Conservation (phyloP, 2,113 vertebrate genomes). For the Ariopsis seemanni region DNA sequence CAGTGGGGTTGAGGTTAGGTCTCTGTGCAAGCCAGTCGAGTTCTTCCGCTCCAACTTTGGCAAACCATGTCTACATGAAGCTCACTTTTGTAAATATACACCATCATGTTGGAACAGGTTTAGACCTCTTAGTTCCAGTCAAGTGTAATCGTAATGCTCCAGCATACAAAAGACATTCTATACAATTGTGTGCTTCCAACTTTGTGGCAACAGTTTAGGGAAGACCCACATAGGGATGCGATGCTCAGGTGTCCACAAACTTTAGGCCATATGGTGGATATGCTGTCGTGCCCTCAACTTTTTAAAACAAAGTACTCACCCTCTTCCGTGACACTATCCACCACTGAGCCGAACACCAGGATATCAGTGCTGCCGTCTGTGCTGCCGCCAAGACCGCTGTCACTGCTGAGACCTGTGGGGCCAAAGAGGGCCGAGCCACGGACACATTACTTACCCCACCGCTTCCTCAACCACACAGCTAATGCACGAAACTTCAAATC, state of each 20-base stretch:
- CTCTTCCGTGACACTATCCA: slow-evolving; percentile 94
- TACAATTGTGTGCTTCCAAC: too few species aligned
- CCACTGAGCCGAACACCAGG: slow-evolving; percentile 86
- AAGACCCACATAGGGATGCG: neutral
- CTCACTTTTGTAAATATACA: neutral
- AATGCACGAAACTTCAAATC: neutral
- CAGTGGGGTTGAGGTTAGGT: neutral
- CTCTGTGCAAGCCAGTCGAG: neutral
- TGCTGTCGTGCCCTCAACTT: neutral
- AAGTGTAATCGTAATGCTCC: neutral
- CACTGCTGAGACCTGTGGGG: slow-evolving; percentile 94
- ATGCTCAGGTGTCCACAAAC: neutral
- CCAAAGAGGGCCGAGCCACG: slow-evolving; percentile 73
- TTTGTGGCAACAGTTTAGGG: neutral
- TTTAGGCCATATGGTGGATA: neutral
- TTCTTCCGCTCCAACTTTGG: neutral
- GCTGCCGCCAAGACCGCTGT: slow-evolving; percentile 94
- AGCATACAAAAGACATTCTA: too few species aligned
- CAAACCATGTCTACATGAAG: neutral
- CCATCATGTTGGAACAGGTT: too few species aligned
- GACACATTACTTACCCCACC: slow-evolving; percentile 69
- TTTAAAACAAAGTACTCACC: slow-evolving; percentile 69
- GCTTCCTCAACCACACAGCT: neutral
- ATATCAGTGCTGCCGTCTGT: slow-evolving; percentile 92
- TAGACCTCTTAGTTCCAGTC: too few species aligned